These are phyloP conservation scores for Gymnocheta viridis DNA, from an alignment of 2,888 invertebrate species.

Conservation along the genomic window DNA sequence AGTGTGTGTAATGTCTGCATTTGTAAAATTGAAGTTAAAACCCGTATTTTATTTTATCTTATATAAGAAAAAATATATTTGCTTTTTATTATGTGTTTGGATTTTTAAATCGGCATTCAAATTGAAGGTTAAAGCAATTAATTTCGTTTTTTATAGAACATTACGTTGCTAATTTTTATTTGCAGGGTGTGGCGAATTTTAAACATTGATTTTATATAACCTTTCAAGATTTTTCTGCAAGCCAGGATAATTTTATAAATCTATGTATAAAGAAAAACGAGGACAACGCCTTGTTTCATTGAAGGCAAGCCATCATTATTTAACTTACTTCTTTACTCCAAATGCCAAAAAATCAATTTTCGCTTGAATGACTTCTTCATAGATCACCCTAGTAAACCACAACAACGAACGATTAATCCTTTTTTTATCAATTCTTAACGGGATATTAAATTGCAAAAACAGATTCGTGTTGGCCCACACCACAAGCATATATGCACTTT, in stretches of 20 bases:
- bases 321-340: slow-evolving; percentile 57
- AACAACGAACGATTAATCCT: slow-evolving; percentile 30
- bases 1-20: slow-evolving; percentile 20
- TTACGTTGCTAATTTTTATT: slow-evolving; percentile 15
- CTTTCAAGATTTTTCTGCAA: background rate
- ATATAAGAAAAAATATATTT: slow-evolving; percentile 29
- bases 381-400: slow-evolving; percentile 50
- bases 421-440: background rate
- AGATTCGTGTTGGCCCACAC: slow-evolving; percentile 28
- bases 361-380: slow-evolving; percentile 60
- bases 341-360: slow-evolving; percentile 61
- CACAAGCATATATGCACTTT: slow-evolving; percentile 18
- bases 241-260: slow-evolving; percentile 5
- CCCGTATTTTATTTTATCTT: slow-evolving; percentile 29
- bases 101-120: slow-evolving; percentile 6
- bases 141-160: slow-evolving; percentile 4
- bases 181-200: slow-evolving; percentile 62
- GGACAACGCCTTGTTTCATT: slow-evolving; percentile 60
- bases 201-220: slow-evolving; percentile 26
- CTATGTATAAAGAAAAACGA: slow-evolving; percentile 5
- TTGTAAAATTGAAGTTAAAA: slow-evolving; percentile 50
- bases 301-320: background rate
- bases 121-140: slow-evolving; percentile 45
- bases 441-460: slow-evolving; percentile 11
- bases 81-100: slow-evolving; percentile 32